These are phyloP conservation scores for Aphelinus certus DNA, from an alignment of 1,140 invertebrate genomes.

Conservation along the genomic window DNA sequence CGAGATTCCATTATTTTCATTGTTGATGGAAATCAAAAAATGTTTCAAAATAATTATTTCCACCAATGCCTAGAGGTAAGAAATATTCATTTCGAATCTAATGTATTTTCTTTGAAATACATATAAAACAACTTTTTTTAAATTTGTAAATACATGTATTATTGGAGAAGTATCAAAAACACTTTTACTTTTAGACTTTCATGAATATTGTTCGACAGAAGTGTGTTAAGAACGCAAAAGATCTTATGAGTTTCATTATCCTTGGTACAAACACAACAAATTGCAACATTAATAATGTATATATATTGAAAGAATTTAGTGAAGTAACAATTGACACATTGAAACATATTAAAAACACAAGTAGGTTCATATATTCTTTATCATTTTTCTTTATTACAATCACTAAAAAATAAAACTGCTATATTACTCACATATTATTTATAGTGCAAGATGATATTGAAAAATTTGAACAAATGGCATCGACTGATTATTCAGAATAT, in stretches of 20 bases:
- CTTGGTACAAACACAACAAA: constrained; percentile 23
- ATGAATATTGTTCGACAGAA: constrained; percentile 22
- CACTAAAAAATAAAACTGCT: background rate
- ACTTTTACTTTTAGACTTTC: constrained; percentile 11
- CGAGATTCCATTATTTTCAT: no score
- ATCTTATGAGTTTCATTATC: constrained; percentile 30
- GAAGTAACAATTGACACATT: constrained; percentile 21
- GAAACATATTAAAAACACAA: constrained; percentile 11
- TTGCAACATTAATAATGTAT: constrained; percentile 19
- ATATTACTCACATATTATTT: constrained; percentile 5
- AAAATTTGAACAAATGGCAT: constrained; percentile 3
- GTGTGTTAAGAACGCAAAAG: constrained; percentile 24
- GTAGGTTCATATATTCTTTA: constrained; percentile 8
- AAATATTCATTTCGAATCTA: background rate
- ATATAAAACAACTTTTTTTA: background rate
- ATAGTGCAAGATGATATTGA: background rate
- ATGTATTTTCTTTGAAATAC: background rate
- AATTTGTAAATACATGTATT: background rate
- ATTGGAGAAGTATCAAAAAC: background rate
- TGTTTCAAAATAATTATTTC: no score
- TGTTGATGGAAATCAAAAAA: no score
- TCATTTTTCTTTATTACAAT: background rate
- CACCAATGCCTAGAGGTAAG: constrained; percentile 22
- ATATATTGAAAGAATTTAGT: constrained; percentile 24
- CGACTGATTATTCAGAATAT: background rate